Evolutionary conservation across 2,888 invertebrate species (phyloP), one percentile per base, ranked within the genome.

Genomic region (Nomada hirtipes): DNA sequence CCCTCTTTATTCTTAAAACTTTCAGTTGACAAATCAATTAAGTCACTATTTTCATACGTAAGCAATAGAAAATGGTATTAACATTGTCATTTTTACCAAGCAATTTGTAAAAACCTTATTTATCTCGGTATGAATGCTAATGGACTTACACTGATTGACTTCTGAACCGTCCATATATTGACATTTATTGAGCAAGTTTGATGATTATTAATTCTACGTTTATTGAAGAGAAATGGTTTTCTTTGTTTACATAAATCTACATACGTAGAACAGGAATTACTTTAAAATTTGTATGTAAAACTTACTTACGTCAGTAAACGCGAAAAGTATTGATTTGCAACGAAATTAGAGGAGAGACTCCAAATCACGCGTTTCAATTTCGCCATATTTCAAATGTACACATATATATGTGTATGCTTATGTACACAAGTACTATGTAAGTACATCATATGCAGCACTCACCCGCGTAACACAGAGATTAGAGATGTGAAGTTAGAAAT

Each of bases 271-370:
- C 47, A n/a, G 15, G 7, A 59, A 42, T 13, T 23, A n/a, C 64
- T 55, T 36, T n/a, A 53, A 59, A 4, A 47, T 20, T 11, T 26
- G 4, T 18, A 64, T 1, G 13, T 11, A 42, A 61, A 20, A 93
- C 93, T 93, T 85, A 93, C 93, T 93, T 85, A 93, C 93, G 86
- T 88, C 69, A 93, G 85, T 61, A 94, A 89, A 83, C 92, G 92
- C 61, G 93, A 93, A 84, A 93, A 93, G 83, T 93, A 93, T 76
- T 91, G 92, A 85, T 94, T 94, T 3, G 93, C 91, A 20, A 90
- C 90, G 76, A 93, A 93, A 90, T 93, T 93, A 52, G 93, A 93
- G 68, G 93, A 93, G 29, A 93, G 80, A 61, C 90, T 91, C 92
- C 93, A 93, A 76, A 93, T 92, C 15, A 89, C 92, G 65, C 86